A percentile compares a stretch with the other conserved stretches of the same genome.
These are phyloP conservation scores for Siderastrea siderea DNA, from an alignment of 92 coral and sea anemone genomes.

Conservation along the genomic window DNA sequence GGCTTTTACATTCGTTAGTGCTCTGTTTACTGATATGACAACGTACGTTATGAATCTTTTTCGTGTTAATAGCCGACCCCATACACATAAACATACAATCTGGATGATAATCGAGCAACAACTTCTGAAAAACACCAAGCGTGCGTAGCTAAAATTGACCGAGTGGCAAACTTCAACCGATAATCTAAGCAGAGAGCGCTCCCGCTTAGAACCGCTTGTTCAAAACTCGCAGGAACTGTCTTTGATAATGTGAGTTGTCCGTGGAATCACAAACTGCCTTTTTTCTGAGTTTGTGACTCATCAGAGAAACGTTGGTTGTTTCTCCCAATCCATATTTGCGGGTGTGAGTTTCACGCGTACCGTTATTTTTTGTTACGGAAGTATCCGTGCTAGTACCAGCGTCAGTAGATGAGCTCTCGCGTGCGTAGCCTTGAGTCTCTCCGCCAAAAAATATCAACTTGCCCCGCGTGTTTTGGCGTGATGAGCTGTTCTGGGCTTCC, in stretches of 20 bases:
- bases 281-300: conserved; percentile 81
- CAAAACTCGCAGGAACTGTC: conserved; percentile 86
- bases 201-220: conserved; percentile 76
- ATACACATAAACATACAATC: background rate
- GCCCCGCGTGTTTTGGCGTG: background rate
- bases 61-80: conserved; percentile 4
- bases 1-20: background rate
- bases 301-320: conserved; percentile 34
- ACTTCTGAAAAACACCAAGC: background rate
- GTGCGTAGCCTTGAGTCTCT: background rate
- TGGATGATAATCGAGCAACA: background rate
- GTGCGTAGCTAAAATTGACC: background rate
- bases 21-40: background rate
- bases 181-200: background rate
- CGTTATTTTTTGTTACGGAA: conserved; percentile 7
- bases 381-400: background rate
- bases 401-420: background rate
- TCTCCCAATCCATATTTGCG: conserved; percentile 46
- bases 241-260: conserved; percentile 86
- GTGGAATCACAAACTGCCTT: conserved; percentile 84
- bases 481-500: background rate
- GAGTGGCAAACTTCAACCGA: background rate
- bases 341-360: conserved; percentile 24
- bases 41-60: background rate
- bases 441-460: background rate